Base-by-base conservation (phyloP, 1,140 invertebrate species). In the Saccostrea echinata region DNA sequence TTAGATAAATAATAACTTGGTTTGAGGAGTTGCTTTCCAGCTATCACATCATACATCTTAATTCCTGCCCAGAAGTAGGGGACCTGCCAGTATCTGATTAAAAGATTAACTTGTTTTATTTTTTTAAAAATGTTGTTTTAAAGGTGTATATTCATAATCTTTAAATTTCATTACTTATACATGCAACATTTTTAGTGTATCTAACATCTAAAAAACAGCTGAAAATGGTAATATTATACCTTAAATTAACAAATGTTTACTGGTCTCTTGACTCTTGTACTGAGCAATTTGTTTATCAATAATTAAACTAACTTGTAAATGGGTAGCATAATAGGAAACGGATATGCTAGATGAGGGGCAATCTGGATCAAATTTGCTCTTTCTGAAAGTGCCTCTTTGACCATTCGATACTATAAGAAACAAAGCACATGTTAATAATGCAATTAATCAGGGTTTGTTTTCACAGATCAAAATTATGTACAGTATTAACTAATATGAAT, bases 61-160 rank as follows among this genome's bases (percentile, higher is more conserved):
- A 99, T 99, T 89, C 99, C 99, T 92, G 97, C 97, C 98, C 98
- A 99, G 94, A 97, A 99, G 94, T 99, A 99, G 0, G 99, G 99
- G 30, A 99, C 96, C 96, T 99, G 98, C 99, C 98, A 99, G 97
- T 97, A 98, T 92, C 98, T 99, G 94, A 88, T 43, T 9, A 43
- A 43, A 43, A 43, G 4, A 8, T 43, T 43, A 43, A 43, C 43
- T 43, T 43, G 43, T 43, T 9, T 43, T 2, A 8, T 43, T 43
- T 43, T n/a, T n/a, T n/a, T n/a, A n/a, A n/a, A 43, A 43, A 43
- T 43, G 43, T 43, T 43, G 6, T 43, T 43, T 6, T 43, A 43
- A 43, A 43, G 6, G 9, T 43, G 43, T 43, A 43, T 43, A 43
- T 43, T 43, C 6, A 43, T 43, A 43, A 43, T 43, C 43, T 9